Percentiles rank a stretch among this genome's conserved stretches.
These are phyloP conservation scores for Cyrtonyx montezumae DNA, from an alignment of 2,113 vertebrate species.

Conservation along the genomic window DNA sequence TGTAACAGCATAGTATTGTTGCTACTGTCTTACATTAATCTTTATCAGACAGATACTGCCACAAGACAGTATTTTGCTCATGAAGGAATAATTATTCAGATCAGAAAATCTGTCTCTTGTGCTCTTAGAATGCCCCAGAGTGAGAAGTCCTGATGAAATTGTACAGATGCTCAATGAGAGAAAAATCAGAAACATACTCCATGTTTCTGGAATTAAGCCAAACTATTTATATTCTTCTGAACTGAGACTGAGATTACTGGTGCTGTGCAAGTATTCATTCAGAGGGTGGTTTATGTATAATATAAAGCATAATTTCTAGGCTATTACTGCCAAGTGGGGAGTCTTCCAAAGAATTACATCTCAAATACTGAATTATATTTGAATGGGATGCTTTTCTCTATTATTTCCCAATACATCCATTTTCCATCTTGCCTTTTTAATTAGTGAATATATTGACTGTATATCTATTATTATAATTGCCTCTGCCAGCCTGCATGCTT, in stretches of 20 bases:
- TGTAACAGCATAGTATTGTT: neutral
- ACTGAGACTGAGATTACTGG: conserved; percentile 1
- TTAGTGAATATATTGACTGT: conserved; percentile 64
- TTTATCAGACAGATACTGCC: neutral
- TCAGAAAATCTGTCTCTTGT: conserved; percentile 15
- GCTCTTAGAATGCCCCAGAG: neutral
- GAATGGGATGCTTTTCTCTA: conserved; percentile 41
- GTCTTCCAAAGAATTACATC: conserved; percentile 51
- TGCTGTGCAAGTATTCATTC: conserved; percentile 48
- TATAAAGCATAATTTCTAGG: conserved; percentile 49
- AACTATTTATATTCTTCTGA: conserved; percentile 40
- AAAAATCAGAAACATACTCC: neutral
- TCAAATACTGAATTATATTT: conserved; percentile 45
- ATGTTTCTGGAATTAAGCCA: conserved; percentile 32
- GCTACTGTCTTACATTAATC: neutral
- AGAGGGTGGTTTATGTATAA: conserved; percentile 53
- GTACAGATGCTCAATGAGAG: neutral
- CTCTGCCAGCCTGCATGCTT: conserved; percentile 28
- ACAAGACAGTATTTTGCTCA: neutral
- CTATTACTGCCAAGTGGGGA: conserved; percentile 52
- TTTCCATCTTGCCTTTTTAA: conserved; percentile 64
- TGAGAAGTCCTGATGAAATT: conserved; percentile 45
- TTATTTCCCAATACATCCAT: conserved; percentile 63
- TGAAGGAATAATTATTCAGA: conserved; percentile 24
- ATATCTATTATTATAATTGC: conserved; percentile 59